Percentiles rank a stretch among this genome's conserved stretches.
Evolutionary conservation across 2,888 invertebrate genomes (phyloP).

Genomic region (Slavum lentiscoides): DNA sequence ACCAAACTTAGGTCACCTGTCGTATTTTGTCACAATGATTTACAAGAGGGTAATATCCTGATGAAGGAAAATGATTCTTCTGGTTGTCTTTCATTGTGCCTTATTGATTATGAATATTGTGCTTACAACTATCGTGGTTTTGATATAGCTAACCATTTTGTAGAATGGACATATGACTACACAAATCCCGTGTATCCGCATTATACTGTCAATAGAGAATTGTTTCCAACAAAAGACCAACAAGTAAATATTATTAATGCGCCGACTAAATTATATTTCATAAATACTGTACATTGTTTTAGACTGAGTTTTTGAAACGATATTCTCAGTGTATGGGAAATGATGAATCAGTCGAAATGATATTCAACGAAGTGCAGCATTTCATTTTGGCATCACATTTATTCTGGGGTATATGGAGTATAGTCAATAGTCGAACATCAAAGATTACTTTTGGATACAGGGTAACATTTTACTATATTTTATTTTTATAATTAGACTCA

Average conservation of each 20-base stretch:
- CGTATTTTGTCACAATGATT: conserved; percentile 91
- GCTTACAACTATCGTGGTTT: conserved; percentile 92
- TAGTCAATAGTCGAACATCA: conserved; percentile 83
- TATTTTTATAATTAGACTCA: background rate
- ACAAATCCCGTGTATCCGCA: conserved; percentile 76
- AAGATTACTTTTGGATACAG: conserved; percentile 93
- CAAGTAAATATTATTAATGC: conserved; percentile 66
- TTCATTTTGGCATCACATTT: conserved; percentile 88
- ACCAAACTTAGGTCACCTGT: conserved; percentile 72
- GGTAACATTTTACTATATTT: conserved; percentile 63
- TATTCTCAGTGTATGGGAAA: conserved; percentile 58
- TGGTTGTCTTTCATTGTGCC: conserved; percentile 68
- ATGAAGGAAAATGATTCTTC: conserved; percentile 59
- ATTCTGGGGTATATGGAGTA: conserved; percentile 92
- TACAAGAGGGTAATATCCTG: conserved; percentile 86
- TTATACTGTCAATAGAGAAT: conserved; percentile 70
- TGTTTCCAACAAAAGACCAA: conserved; percentile 78
- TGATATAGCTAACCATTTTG: conserved; percentile 92
- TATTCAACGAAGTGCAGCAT: conserved; percentile 77
- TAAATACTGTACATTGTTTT: conserved; percentile 54
- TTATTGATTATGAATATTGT: conserved; percentile 94
- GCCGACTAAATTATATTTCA: background rate
- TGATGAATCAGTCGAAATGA: conserved; percentile 56
- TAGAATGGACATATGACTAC: conserved; percentile 91
- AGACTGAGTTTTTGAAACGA: conserved; percentile 61